phyloP scores from a whole-genome alignment of 2,113 vertebrate genomes.

The Crotalus horridus region DNA sequence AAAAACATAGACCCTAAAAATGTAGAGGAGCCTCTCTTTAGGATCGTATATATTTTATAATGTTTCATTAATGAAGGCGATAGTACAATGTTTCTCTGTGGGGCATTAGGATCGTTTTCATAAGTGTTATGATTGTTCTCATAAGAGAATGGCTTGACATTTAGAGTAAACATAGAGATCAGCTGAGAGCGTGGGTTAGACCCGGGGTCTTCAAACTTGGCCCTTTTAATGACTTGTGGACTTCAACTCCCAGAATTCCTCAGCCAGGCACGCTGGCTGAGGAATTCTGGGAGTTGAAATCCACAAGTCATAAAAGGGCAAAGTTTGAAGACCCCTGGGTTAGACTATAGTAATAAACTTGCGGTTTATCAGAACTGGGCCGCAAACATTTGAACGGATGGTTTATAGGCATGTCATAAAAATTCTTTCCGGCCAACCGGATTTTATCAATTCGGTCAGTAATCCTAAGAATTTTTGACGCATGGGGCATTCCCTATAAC shows the following conservation, averaged over 20 bases:
- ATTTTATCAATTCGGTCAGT: neutral
- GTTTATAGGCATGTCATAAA: neutral
- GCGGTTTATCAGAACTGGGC: neutral
- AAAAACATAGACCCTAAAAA: neutral
- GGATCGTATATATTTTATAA: too few species aligned
- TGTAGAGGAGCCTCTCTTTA: neutral
- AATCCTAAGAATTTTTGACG: neutral
- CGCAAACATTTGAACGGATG: neutral
- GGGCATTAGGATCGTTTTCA: neutral
- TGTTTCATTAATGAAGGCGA: too few species aligned
- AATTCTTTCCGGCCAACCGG: accelerated
- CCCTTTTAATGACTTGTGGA: too few species aligned
- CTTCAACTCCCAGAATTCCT: too few species aligned
- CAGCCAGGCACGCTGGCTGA: too few species aligned
- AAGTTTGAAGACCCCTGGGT: too few species aligned
- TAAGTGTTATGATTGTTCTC: neutral
- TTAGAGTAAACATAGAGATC: neutral
- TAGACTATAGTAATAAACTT: neutral
- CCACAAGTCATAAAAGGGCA: too few species aligned
- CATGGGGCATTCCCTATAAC: neutral
- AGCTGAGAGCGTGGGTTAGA: neutral
- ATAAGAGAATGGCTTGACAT: neutral
- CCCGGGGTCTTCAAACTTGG: too few species aligned
- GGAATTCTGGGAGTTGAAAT: too few species aligned
- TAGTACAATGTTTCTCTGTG: neutral